Evolutionary conservation across 2,113 vertebrate genomes (phyloP), one percentile per base, ranked within the genome.

Genomic region (Oenanthe melanoleuca): DNA sequence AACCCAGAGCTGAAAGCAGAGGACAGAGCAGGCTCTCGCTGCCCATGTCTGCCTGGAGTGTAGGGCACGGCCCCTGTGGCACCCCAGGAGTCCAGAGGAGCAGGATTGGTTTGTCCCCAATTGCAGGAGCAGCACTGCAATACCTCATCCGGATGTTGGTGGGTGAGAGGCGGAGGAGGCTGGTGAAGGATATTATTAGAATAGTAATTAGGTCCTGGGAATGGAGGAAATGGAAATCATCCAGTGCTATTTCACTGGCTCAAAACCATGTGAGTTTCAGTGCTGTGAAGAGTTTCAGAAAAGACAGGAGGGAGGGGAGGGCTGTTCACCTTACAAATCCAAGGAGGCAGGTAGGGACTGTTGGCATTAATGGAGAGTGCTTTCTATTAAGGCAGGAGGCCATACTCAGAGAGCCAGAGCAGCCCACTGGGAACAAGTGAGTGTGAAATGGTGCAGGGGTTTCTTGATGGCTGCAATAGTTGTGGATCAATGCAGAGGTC

Each of bases 111-210:
- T 78, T 61, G 52, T 73, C 69, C 49, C 73, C 53, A 47, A 4
- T 49, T 49, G 47, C 23, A 49, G 47, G 47, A 49, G 31, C 71
- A 86, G 74, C 89, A 88, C 75, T 37, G 94, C 56, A 0, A 52
- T 61, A 60, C 88, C 73, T 89, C 50, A 60, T 87, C 78, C 5
- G 26, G 74, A 75, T 89, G 80, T 45, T 3, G 1, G 91, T 88
- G 86, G 63, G 81, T 33, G 73, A 96, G 89, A 89, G 87, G 83
- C 10, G 0, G 81, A 69, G 85, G 83, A 90, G 44, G 85, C 44
- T 80, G 75, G 10, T 38, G 69, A 42, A 45, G 52, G 88, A 64
- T 92, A 88, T 89, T 95, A 89, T 92, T 93, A 89, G 88, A 92
- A 86, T 82, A 81, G 84, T 91, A 96, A 94, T 95, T 95, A 93